A percentile compares a stretch with the other conserved stretches of the same genome.
phyloP scores from a whole-genome alignment of 2,888 invertebrate genomes.

The Octodonta nipae region DNA sequence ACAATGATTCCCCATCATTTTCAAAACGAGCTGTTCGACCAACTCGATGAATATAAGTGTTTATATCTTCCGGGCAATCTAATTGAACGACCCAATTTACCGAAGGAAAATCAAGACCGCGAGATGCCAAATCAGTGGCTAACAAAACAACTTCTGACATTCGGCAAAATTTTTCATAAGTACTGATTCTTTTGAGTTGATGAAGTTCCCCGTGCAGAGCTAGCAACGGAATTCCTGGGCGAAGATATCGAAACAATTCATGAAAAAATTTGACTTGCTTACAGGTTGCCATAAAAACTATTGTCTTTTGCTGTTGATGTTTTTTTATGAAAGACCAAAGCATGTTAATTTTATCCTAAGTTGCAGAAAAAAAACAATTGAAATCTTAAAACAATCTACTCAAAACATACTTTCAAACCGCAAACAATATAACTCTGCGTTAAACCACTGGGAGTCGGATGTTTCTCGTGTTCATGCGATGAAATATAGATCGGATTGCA shows the following conservation, averaged over 20 bases:
- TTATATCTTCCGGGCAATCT: conserved; percentile 93
- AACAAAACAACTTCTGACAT: conserved; percentile 82
- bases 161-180: conserved; percentile 80
- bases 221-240: conserved; percentile 74
- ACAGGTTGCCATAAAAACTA: conserved; percentile 90
- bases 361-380: too few relatives aligned
- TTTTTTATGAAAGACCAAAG: conserved; percentile 91
- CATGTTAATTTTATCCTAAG: conserved; percentile 82
- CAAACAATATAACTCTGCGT: conserved; percentile 85
- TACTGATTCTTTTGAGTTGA: conserved; percentile 77
- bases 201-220: conserved; percentile 87
- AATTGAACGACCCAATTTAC: conserved; percentile 97
- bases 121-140: conserved; percentile 94
- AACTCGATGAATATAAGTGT: conserved; percentile 90
- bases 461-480: conserved; percentile 70
- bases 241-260: conserved; percentile 70
- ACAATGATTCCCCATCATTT: conserved; percentile 71
- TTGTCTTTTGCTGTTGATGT: conserved; percentile 79
- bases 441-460: conserved; percentile 72
- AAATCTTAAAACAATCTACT: too few relatives aligned
- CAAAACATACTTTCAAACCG: conserved; percentile 73
- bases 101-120: conserved; percentile 86
- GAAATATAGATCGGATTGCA: conserved; percentile 82
- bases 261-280: conserved; percentile 83
- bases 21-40: conserved; percentile 79